Evolutionary conservation across 2,113 vertebrate genomes (phyloP).

Genomic region (Psophia crepitans): DNA sequence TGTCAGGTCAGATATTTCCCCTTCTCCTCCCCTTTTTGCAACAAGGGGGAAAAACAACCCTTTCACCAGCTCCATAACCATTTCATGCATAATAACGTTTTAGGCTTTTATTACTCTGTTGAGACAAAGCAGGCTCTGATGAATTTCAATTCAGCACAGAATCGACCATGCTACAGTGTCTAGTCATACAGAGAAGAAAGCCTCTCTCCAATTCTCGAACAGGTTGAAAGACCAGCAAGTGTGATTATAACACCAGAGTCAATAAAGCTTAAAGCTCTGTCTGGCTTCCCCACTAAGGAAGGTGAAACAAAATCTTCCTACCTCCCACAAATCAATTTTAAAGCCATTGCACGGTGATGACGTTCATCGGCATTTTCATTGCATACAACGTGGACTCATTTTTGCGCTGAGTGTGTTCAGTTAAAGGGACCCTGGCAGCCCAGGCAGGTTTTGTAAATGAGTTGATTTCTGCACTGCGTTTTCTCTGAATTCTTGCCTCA

Average conservation of each 20-base stretch:
- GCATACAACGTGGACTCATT: not conserved
- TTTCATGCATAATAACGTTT: constrained; percentile 74
- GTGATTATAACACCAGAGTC: constrained; percentile 46
- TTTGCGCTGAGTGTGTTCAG: not conserved
- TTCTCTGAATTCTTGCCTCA: not conserved
- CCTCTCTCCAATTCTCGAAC: constrained; percentile 20
- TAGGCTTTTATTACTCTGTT: constrained; percentile 71
- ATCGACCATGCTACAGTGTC: constrained; percentile 23
- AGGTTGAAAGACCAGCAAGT: constrained; percentile 54
- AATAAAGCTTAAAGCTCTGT: constrained; percentile 62
- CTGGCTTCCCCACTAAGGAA: constrained; percentile 37
- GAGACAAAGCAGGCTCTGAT: constrained; percentile 68
- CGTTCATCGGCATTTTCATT: not conserved
- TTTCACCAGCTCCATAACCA: constrained; percentile 61
- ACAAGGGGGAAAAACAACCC: not conserved
- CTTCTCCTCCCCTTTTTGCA: not conserved
- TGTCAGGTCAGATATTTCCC: constrained; percentile 4
- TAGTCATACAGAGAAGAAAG: constrained; percentile 49
- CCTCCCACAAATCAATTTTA: constrained; percentile 36
- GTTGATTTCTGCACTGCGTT: not conserved
- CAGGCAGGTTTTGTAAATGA: constrained; percentile 7
- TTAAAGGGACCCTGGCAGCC: not conserved
- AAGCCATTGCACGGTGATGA: not conserved
- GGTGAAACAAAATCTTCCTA: constrained; percentile 42
- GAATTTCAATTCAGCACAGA: constrained; percentile 71